Evolutionary conservation across 1,140 invertebrate species (phyloP).

Genomic region (Meloidogyne chitwoodi): DNA sequence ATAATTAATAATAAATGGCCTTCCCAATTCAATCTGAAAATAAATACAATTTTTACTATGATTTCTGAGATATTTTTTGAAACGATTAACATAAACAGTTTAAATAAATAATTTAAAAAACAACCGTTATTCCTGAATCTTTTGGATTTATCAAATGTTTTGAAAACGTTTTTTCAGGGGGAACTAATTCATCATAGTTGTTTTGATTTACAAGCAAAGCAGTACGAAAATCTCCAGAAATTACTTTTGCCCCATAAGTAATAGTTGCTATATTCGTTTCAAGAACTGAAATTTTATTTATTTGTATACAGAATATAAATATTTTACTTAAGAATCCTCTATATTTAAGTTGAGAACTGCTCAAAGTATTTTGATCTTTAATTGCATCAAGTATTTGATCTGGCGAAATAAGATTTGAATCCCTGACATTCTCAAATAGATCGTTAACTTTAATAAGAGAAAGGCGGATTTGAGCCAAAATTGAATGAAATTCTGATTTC

Average conservation of each 20-base stretch:
- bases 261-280: constrained; percentile 34
- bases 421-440: constrained; percentile 78
- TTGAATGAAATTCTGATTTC: constrained; percentile 1
- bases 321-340: constrained; percentile 62
- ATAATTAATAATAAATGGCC: constrained; percentile 44
- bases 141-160: constrained; percentile 18
- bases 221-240: constrained; percentile 30
- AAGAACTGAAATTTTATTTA: constrained; percentile 17
- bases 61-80: no score
- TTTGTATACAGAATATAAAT: constrained; percentile 9
- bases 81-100: no score
- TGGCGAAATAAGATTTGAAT: constrained; percentile 76
- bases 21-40: constrained; percentile 36
- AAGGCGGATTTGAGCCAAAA: constrained; percentile 67
- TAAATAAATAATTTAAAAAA: not conserved
- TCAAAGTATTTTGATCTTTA: constrained; percentile 73
- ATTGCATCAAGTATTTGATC: constrained; percentile 91
- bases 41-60: not conserved
- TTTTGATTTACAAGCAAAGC: constrained; percentile 24
- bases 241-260: constrained; percentile 27
- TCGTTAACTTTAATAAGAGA: constrained; percentile 81
- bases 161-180: constrained; percentile 13
- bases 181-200: constrained; percentile 4
- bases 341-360: constrained; percentile 75
- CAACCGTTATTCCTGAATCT: constrained; percentile 32